Conservation (phyloP, 2,888 invertebrate genomes). For the Heteromyza rotundicornis region DNA sequence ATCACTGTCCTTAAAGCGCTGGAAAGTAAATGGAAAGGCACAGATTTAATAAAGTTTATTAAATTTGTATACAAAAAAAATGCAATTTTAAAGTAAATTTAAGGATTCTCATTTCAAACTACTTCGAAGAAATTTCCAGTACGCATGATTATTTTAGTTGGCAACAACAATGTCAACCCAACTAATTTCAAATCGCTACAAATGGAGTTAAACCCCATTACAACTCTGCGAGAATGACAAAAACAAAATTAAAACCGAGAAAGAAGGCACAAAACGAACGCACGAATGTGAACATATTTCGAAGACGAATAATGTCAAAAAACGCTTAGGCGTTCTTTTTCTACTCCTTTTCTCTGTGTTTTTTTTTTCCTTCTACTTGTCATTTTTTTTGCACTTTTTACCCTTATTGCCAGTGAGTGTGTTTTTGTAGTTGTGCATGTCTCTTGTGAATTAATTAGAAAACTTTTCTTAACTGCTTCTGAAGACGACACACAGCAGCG, state of each 20-base stretch:
- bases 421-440: slow-evolving; percentile 33
- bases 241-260: background rate
- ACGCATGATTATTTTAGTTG: too few relatives aligned
- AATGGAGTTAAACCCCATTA: background rate
- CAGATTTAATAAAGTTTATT: too few relatives aligned
- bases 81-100: too few relatives aligned
- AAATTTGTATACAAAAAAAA: too few relatives aligned
- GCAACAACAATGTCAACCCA: too few relatives aligned
- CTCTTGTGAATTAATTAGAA: slow-evolving; percentile 53
- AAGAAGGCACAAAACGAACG: too few relatives aligned
- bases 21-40: slow-evolving; percentile 45
- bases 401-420: slow-evolving; percentile 17
- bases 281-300: background rate
- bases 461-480: slow-evolving; percentile 52
- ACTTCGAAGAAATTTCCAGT: too few relatives aligned
- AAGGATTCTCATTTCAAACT: too few relatives aligned
- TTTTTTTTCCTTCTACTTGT: background rate
- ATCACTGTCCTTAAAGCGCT: slow-evolving; percentile 83
- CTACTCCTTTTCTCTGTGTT: slow-evolving; percentile 15
- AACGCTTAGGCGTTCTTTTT: slow-evolving; percentile 29
- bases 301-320: background rate
- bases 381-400: background rate
- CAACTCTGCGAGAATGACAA: background rate
- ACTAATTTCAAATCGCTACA: background rate
- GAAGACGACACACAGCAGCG: slow-evolving; percentile 27